Evolutionary conservation across 1,140 invertebrate genomes (phyloP), one percentile per base, ranked within the genome.

Genomic region (Linepithema humile): DNA sequence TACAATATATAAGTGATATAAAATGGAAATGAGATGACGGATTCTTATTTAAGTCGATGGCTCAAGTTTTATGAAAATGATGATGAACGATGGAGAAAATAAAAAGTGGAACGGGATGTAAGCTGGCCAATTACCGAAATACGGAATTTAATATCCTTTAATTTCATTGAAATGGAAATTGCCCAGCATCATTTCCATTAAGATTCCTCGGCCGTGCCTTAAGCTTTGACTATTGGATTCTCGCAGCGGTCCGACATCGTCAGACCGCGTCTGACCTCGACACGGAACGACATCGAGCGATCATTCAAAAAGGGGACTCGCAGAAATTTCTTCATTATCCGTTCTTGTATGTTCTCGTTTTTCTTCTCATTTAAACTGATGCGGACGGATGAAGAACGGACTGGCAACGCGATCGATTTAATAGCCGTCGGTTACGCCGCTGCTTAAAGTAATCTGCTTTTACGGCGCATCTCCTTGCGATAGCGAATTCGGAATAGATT

Each of bases 281-380:
- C 35, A 23, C 26, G 38, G 35, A 38, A 1, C 15, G 35, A 15
- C 4, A 23, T 65, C 26, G 23, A 38, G n/a, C n/a, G n/a, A 65
- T 43, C 10, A 10, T 43, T 40, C 32, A 50, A 70, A 32, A 12
- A 26, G 35, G 17, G n/a, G n/a, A n/a, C 1, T 6, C 20, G 29
- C 3, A 70, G 0, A 57, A 80, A 70, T 20, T 32, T 9, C 26
- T 57, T 57, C 5, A 40, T 69, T 55, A 0, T 1, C 57, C 40
- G 53, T 70, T 70, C 38, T 23, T 50, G 23, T 53, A n/a, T 20
- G 15, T 45, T 72, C 20, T 57, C 9, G 17, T 59, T 35, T 57
- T 1, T 43, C 15, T 73, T 35, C 12, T 20, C n/a, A 50, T 20
- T 80, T 88, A 84, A 84, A 85, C 77, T 29, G 53, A 2, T 17